phyloP scores from a whole-genome alignment of 1,140 invertebrate genomes.

The Lutraria rhynchaena region DNA sequence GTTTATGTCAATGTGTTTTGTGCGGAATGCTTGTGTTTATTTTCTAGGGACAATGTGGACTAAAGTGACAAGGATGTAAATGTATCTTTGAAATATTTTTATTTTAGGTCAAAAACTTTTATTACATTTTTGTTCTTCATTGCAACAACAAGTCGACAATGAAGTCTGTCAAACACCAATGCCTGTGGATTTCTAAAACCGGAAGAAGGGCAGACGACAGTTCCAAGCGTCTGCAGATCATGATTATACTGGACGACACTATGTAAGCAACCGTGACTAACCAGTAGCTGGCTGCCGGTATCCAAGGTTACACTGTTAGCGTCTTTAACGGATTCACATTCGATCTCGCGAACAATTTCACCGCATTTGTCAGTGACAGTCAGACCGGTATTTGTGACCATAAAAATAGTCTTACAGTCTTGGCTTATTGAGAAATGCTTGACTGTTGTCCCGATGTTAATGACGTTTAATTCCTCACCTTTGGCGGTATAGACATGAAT shows the following conservation, averaged over 20 bases:
- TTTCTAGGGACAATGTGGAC: too few relatives aligned
- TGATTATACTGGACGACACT: conserved; percentile 36
- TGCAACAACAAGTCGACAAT: conserved; percentile 30
- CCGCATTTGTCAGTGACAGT: not conserved
- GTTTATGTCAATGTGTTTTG: too few relatives aligned
- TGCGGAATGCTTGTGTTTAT: too few relatives aligned
- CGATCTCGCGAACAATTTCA: not conserved
- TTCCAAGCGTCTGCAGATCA: conserved; percentile 24
- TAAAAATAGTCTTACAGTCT: not conserved
- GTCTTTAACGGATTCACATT: not conserved
- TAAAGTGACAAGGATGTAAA: too few relatives aligned
- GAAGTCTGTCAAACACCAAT: conserved; percentile 35
- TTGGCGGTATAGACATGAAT: not conserved
- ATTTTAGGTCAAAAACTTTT: conserved; percentile 50
- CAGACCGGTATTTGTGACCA: not conserved
- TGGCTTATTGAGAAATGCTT: not conserved
- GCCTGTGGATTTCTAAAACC: conserved; percentile 23
- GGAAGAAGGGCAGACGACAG: not conserved
- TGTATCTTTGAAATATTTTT: too few relatives aligned
- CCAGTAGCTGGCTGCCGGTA: conserved; percentile 14
- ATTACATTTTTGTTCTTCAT: conserved; percentile 48
- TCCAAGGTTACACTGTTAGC: not conserved
- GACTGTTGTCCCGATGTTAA: not conserved
- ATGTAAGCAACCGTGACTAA: not conserved
- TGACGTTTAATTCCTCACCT: conserved; percentile 12